Evolutionary conservation across 2,888 invertebrate species (phyloP), one percentile per base, ranked within the genome.

Genomic region (Epistrophe eligans): DNA sequence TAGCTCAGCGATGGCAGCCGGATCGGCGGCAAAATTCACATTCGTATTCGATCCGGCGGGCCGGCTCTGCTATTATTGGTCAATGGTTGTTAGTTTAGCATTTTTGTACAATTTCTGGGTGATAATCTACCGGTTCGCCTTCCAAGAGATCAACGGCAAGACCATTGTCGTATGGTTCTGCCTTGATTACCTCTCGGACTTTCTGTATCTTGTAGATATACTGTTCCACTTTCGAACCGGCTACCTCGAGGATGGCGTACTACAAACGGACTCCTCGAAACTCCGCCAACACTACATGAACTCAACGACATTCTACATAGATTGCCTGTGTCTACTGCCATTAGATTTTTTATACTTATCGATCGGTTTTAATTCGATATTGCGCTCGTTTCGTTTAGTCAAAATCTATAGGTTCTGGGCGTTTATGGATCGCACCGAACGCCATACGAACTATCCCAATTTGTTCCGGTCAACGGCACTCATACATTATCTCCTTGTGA

Each of bases 11-110:
- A 67, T 83, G 66, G 91, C 92, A 67, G 91, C 91, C 24, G 91
- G 91, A 79, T 91, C 91, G 74, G 90, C 91, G 60, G 90, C 92
- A 79, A 96, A 96, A 92, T 97, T 98, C 96, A 98, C 98, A 72
- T 98, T 99, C 93, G 98, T 99, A 89, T 99, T 99, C 93, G 99
- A 99, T 94, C 99, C 99, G 32, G 98, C 99, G 89, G 99, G 99
- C 89, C 95, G 99, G 72, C 95, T 99, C 88, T 98, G 98, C 94
- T 98, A 98, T 94, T 98, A 98, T 93, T 98, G 98, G 98, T 98
- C 98, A 90, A 97, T 98, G 97, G 97, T 98, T 90, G 98, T 98
- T 90, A 98, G 98, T 89, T 95, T 98, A 92, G 98, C 98, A 92
- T 98, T 98, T 94, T 96, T 98, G 91, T 98, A 98, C 94, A 98